Evolutionary conservation across 1,140 invertebrate genomes (phyloP).

Genomic region (Nebria ingens): DNA sequence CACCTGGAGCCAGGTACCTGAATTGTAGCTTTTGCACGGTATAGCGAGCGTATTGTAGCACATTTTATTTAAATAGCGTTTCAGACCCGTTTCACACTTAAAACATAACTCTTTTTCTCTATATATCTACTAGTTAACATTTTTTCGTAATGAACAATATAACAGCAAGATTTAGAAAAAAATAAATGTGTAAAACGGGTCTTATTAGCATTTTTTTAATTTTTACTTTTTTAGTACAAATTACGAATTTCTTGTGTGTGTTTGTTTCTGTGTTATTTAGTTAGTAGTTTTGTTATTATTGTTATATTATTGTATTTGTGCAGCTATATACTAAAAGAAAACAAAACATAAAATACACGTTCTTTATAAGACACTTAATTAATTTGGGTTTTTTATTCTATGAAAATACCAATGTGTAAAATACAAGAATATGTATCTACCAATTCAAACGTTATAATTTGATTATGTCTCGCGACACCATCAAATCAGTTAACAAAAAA

Average conservation of each 20-base stretch:
- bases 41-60: not conserved
- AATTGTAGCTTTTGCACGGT: constrained; percentile 21
- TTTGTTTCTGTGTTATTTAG: not conserved
- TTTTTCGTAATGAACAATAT: not conserved
- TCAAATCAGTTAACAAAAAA: too few species aligned
- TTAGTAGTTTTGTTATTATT: constrained; percentile 14
- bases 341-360: not conserved
- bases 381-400: too few species aligned
- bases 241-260: not conserved
- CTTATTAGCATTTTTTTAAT: not conserved
- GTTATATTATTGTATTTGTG: constrained; percentile 16
- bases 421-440: too few species aligned
- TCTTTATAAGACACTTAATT: too few species aligned
- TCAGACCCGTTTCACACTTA: not conserved
- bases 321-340: too few species aligned
- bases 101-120: too few species aligned
- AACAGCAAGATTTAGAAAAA: not conserved
- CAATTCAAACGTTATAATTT: too few species aligned
- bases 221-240: too few species aligned
- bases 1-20: constrained; percentile 34
- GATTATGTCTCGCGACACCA: too few species aligned
- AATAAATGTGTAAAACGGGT: not conserved
- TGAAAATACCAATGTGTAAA: too few species aligned
- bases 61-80: constrained; percentile 3
- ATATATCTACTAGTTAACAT: not conserved